A percentile compares a stretch with the other conserved stretches of the same genome.
Conservation (phyloP, 1,140 invertebrate genomes). For the Elysia chlorotica region DNA sequence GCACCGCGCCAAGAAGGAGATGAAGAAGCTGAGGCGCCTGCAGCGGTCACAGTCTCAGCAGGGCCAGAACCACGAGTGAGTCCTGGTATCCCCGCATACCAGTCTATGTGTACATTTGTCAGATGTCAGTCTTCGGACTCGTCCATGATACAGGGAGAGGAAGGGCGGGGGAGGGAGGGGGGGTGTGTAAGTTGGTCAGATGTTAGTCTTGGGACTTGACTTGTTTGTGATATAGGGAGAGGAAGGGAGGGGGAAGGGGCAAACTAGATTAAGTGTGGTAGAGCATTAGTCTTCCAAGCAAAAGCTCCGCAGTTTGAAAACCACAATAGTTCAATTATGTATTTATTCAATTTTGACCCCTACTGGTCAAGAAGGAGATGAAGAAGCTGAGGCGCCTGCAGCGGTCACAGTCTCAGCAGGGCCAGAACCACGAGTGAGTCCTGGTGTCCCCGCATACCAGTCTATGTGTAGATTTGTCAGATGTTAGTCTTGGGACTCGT, state of each 20-base stretch:
- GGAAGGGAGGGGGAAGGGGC: too few relatives aligned
- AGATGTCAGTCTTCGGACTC: not conserved
- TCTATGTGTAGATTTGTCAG: not conserved
- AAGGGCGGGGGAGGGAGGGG: too few relatives aligned
- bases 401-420: conserved; percentile 32
- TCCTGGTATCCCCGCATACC: not conserved
- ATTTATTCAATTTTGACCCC: too few relatives aligned
- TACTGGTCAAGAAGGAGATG: conserved; percentile 74
- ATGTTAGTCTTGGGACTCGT: not conserved
- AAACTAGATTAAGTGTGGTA: too few relatives aligned
- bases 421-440: conserved; percentile 9
- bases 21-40: conserved; percentile 67
- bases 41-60: conserved; percentile 41
- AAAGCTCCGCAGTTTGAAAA: too few relatives aligned
- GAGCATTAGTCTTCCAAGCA: too few relatives aligned
- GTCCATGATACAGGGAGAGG: not conserved
- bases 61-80: conserved; percentile 9
- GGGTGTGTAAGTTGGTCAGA: not conserved
- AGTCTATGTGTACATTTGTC: not conserved
- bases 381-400: conserved; percentile 65
- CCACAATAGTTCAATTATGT: too few relatives aligned
- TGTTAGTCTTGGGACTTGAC: not conserved
- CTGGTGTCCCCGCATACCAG: not conserved
- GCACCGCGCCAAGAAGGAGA: conserved; percentile 72
- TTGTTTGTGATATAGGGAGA: too few relatives aligned